Base-by-base conservation (phyloP, 2,113 vertebrate species). In the Scomber scombrus region DNA sequence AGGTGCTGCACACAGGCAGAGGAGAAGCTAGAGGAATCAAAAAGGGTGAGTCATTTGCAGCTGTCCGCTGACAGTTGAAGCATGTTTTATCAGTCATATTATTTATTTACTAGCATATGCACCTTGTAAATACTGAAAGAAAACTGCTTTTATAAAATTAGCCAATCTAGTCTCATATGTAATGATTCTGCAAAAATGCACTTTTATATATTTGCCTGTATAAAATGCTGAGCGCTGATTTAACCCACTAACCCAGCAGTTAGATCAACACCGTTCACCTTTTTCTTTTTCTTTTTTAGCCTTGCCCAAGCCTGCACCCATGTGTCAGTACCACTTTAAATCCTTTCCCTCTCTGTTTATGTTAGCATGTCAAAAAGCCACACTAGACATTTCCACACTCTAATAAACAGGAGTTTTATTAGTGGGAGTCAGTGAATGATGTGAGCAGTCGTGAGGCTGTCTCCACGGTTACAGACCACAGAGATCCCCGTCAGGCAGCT, bases 371-470 rank as follows among this genome's bases (percentile, higher is more conserved):
- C 84, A 91, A 26, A 89, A 87, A 90, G 79, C 81, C 91, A 83
- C 89, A 87, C 54, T 66, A 78, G 80, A 91, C 81, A 85, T 88
- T 92, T 91, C 80, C 85, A 82, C 86, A 78, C 45, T 15, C 82
- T 86, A 87, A 90, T 92, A 91, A 92, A 91, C 75, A 68, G 11
- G 56, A 66, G 67, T 88, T 87, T 91, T 91, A 90, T 81, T 88
- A 80, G 85, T 62, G 60, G 74, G 72, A 86, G 81, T 71, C 55
- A n/a, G 52, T 64, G 77, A 86, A 58, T 68, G 75, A 89, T 91
- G 84, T 64, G 52, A 78, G 69, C 49, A 54, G 45, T 56, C 61
- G 23, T 56, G 71, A 75, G 63, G 85, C 57, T 64, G 23, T 90
- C 60, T 81, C 90, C 78, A 79, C 82, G 86, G 83, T 75, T 70